Evolutionary conservation across 2,888 invertebrate genomes (phyloP).

Genomic region (Panopea generosa): DNA sequence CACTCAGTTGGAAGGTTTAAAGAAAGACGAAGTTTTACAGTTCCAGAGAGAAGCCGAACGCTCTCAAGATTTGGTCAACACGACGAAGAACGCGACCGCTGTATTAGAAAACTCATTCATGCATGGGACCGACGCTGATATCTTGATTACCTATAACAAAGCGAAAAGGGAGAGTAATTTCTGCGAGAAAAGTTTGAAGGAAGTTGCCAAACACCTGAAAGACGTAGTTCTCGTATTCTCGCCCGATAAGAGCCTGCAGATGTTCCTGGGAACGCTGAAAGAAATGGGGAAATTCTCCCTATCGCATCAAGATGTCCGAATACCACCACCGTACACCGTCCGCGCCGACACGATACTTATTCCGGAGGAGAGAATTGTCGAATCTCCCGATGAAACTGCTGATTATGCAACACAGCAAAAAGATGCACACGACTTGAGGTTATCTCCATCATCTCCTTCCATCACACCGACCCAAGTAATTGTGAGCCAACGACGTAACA

Average conservation of each 20-base stretch:
- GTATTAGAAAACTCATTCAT: constrained; percentile 63
- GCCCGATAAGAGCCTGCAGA: constrained; percentile 61
- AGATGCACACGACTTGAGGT: constrained; percentile 25
- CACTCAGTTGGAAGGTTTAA: constrained; percentile 60
- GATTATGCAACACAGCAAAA: constrained; percentile 7
- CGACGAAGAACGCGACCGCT: constrained; percentile 61
- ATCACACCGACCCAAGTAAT: constrained; percentile 45
- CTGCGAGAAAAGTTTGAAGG: constrained; percentile 63
- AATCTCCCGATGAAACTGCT: constrained; percentile 34
- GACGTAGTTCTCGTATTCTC: constrained; percentile 63
- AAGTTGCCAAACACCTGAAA: constrained; percentile 56
- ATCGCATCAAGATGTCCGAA: constrained; percentile 58
- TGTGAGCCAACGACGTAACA: constrained; percentile 14
- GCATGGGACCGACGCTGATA: constrained; percentile 66
- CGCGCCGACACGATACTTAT: constrained; percentile 65
- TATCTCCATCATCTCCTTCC: constrained; percentile 54
- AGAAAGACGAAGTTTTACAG: constrained; percentile 54
- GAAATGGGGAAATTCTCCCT: constrained; percentile 68
- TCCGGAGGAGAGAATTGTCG: constrained; percentile 54
- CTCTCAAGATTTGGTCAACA: constrained; percentile 60
- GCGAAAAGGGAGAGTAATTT: constrained; percentile 59
- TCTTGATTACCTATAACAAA: constrained; percentile 61
- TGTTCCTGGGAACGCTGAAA: constrained; percentile 61
- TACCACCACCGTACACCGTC: constrained; percentile 66
- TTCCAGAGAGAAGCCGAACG: constrained; percentile 61